Base-by-base conservation (phyloP, 2,888 invertebrate species). In the Cataglyphis livida region DNA sequence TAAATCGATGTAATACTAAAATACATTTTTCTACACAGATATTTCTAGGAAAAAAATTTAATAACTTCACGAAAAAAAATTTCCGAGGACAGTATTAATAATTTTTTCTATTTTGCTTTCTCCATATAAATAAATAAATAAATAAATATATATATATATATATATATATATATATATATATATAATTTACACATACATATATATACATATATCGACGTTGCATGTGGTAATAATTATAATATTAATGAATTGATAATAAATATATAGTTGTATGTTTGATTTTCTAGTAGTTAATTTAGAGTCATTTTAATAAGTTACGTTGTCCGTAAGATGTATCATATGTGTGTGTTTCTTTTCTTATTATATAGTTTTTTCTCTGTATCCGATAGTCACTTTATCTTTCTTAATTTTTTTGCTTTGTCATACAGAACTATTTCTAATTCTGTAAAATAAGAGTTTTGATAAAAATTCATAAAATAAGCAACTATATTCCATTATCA, bases 211-310 rank as follows among this genome's bases (percentile, higher is more conserved):
- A 41, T 65, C 41, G 64, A 54, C 54, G 76, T 85, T 88, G 88
- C 86, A 86, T 88, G 86, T 18, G 41, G 54, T 86, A 86, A 51
- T 71, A 25, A 54, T 82, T 61, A n/a, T 48, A 76, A 82, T 65
- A 82, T 78, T 73, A 73, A 88, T 81, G n/a, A 88, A 88, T 88
- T 86, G 86, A 85, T 88, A 88, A 88, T 88, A 86, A 88, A 88
- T 82, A 85, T 83, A 81, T 84, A 59, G 44, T 70, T 85, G 44
- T 62, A 85, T 61, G 76, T 76, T 87, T 86, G 32, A 74, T 15
- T 84, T 51, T 51, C n/a, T 4, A 44, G 62, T 51, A 9, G 75
- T 76, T 61, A 62, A 66, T 82, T 44, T 48, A 61, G 57, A 70
- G 21, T 32, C 10, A n/a, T 18, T 32, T 32, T 41, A 62, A 15